Base-by-base conservation (phyloP, 2,797 vertebrate species). In the Sebastes hubbsi region DNA sequence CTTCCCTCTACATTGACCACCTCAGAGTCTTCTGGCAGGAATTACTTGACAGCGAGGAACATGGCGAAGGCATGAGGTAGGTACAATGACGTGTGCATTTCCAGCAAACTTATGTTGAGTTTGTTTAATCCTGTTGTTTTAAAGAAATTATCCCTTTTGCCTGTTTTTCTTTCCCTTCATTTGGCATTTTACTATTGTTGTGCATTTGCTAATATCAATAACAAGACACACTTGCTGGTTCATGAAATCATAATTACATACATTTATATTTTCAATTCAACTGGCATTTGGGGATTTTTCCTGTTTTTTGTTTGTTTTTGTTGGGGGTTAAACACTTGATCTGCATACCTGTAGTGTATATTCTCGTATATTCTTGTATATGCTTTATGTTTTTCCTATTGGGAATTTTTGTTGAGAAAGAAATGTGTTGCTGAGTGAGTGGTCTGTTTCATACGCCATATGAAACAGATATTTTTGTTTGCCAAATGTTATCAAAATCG, bases 11-110 rank as follows among this genome's bases (percentile, higher is more conserved):
- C 49, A 93, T 96, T 3, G 94, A 98, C 38, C 97, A 97, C 85
- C 97, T 99, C 42, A 95, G 98, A 1, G 97, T 98, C 36, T 99
- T 97, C 93, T 99, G 98, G 98, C 98, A 99, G 76, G 97, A 98
- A 59, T 86, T 99, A 70, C 91, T 99, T 73, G 96, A 96, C 56
- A 91, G 93, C 36, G 97, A 97, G 38, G 97, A 98, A 11, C 82
- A 96, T 0, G 95, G 93, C 20, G 89, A 84, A 6, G 97, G 97
- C 7, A 93, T 97, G 91, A 91, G 92, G 70, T 72, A 32, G 14
- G 8, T 52, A 30, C 27, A 49, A 22, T 30, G 18, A 22, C 1
- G 5, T 61, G 18, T 49, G 25, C 7, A 59, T 27, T n/a, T 71
- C 34, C 8, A 29, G 11, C 22, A 27, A 59, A 27, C 24, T 8